Base-by-base conservation (phyloP, 1,140 invertebrate genomes). In the Medauroidea extradentata region DNA sequence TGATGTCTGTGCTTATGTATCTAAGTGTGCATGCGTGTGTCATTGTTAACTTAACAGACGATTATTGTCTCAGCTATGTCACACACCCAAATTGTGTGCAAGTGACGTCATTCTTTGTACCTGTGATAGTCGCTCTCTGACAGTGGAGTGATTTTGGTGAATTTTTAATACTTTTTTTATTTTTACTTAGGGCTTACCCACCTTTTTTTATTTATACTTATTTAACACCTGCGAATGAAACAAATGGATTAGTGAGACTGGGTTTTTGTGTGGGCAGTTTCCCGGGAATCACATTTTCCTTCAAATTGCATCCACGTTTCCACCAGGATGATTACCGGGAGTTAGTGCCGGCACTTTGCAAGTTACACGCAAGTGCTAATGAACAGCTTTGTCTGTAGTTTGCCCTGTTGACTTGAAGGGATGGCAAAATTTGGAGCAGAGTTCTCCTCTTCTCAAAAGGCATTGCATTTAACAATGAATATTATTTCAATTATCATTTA, bases 121-220 rank as follows among this genome's bases (percentile, higher is more conserved):
- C 56, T 57, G 56, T 57, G 56, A 57, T 57, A 57, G 56, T 57
- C 56, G 24, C 56, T 11, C 23, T 2, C 18, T 34, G 29, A 16
- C 21, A 57, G 48, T 25, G 21, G 29, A 49, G 27, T 51, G 56
- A 49, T 46, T 46, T 46, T 46, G 24, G 18, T 46, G 18, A 25
- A 11, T 46, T 46, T 46, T 21, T 46, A 5, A 5, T 5, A 21
- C 13, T 21, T 46, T 46, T 46, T 25, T 46, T 34, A 7, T 34
- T 34, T 34, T 34, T 34, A 34, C 29, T 34, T 34, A 34, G 29
- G 11, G 11, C 18, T 21, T 25, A 46, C 3, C 3, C 44, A 5
- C 18, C 18, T 46, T 21, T 46, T 46, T n/a, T 46, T 19, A 46
- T 7, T 7, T 13, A 46, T 46, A 21, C 5, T 46, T 13, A 13